Conservation (phyloP, 2,888 invertebrate species). For the Sesia bembeciformis region DNA sequence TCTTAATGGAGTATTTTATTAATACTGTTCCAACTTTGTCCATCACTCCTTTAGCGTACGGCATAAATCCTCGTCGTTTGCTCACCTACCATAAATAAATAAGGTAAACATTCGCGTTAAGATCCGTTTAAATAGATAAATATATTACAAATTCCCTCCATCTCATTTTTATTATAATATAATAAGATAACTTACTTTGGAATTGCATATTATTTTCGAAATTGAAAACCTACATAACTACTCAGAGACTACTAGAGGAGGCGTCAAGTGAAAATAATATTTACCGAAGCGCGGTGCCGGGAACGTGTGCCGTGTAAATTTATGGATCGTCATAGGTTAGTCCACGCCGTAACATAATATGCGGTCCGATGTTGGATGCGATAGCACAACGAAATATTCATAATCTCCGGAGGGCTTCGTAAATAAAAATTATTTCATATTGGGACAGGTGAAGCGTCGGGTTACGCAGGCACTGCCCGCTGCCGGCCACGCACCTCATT, state of each 20-base stretch:
- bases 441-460: slow-evolving; percentile 64
- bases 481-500: slow-evolving; percentile 28
- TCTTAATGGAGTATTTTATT: too few species aligned
- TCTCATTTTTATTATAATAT: too few species aligned
- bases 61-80: too few species aligned
- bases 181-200: too few species aligned
- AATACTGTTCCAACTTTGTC: too few species aligned
- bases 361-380: slow-evolving; percentile 44
- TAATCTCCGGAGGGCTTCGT: slow-evolving; percentile 61
- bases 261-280: slow-evolving; percentile 33
- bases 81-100: too few species aligned
- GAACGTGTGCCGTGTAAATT: slow-evolving; percentile 30
- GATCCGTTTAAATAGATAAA: too few species aligned
- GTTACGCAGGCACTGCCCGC: slow-evolving; percentile 35
- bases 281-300: slow-evolving; percentile 13
- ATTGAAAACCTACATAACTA: slow-evolving; percentile 18
- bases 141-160: too few species aligned
- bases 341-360: slow-evolving; percentile 55
- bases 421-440: slow-evolving; percentile 65
- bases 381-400: slow-evolving; percentile 59
- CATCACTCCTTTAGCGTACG: too few species aligned
- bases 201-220: too few species aligned
- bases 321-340: slow-evolving; percentile 49
- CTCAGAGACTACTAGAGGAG: slow-evolving; percentile 31
- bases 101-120: too few species aligned